Base-by-base conservation (phyloP, 2,113 vertebrate species). In the Paraplagusia blochii region DNA sequence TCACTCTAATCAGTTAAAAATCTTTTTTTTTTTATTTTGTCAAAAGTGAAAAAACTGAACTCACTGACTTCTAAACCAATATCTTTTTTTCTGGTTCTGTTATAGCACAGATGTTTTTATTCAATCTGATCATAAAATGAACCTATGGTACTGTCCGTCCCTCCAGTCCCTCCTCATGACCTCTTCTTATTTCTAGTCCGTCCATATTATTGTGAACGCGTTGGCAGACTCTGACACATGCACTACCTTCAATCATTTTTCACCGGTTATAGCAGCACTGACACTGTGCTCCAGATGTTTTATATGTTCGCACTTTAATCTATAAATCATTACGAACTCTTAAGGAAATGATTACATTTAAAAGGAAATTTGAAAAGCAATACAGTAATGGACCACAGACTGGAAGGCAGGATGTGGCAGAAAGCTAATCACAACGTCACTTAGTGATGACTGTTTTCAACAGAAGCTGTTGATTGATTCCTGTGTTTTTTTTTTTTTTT, bases 201-300 rank as follows among this genome's bases (percentile, higher is more conserved):
- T 49, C 8, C n/a, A 47, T 38, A 55, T 73, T 29, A 44, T 40
- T 18, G 4, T 56, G 51, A 58, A 54, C 65, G 57, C 45, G 15
- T 40, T 17, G 63, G 53, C 73, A 39, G 59, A 29, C 36, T 9
- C 42, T 14, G 35, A 36, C 63, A 44, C 50, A 34, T 29, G 22
- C 36, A 38, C 2, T 44, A 46, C 57, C 22, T 7, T 54, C 45
- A 19, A 53, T 45, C n/a, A 62, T 69, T 39, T 34, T 61, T 74
- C 53, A 58, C 55, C 40, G 55, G 36, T 39, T 42, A 7, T 8
- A 19, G 50, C 62, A 48, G 55, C 63, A 77, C 46, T 38, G 22
- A 38, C 11, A 11, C 36, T 10, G 12, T 39, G 38, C 12, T 69
- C 58, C 75, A 81, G 71, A 81, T 73, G 76, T 82, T 52, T 54